Conservation (phyloP, 2,888 invertebrate genomes). For the Bedellia somnulentella region DNA sequence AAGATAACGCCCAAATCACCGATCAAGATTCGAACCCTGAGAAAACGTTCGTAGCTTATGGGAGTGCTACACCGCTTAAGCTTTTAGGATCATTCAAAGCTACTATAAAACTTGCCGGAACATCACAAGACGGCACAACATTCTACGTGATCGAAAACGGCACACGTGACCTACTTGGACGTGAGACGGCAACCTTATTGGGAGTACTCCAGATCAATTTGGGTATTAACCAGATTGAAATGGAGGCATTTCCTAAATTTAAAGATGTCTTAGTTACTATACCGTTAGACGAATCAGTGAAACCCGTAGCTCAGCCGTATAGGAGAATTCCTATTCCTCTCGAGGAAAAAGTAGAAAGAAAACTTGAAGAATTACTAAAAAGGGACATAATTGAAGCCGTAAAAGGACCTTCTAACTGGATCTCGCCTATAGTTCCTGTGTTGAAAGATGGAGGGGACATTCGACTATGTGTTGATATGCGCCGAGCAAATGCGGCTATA, state of each 20-base stretch:
- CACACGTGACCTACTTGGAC: too few species aligned
- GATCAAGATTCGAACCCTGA: too few species aligned
- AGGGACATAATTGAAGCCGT: conserved; percentile 20
- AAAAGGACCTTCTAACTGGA: conserved; percentile 12
- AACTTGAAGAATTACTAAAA: conserved; percentile 14
- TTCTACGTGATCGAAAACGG: too few species aligned
- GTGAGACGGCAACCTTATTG: too few species aligned
- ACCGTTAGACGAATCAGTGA: not conserved
- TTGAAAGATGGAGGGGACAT: conserved; percentile 13
- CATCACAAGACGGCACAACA: too few species aligned
- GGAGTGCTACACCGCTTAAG: too few species aligned
- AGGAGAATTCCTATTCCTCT: conserved; percentile 2
- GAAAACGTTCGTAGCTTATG: too few species aligned
- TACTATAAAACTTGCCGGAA: too few species aligned
- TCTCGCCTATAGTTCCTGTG: conserved; percentile 11
- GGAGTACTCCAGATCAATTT: too few species aligned
- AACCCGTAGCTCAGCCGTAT: not conserved
- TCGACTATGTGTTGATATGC: conserved; percentile 15
- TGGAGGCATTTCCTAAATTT: not conserved
- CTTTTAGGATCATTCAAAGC: too few species aligned
- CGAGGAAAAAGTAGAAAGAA: conserved; percentile 4
- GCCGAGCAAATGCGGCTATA: conserved; percentile 20
- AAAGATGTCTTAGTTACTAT: not conserved
- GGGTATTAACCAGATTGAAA: too few species aligned
- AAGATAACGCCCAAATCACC: too few species aligned